Evolutionary conservation across 1,140 invertebrate genomes (phyloP), one percentile per base, ranked within the genome.

Genomic region (Wiebesia pumilae): DNA sequence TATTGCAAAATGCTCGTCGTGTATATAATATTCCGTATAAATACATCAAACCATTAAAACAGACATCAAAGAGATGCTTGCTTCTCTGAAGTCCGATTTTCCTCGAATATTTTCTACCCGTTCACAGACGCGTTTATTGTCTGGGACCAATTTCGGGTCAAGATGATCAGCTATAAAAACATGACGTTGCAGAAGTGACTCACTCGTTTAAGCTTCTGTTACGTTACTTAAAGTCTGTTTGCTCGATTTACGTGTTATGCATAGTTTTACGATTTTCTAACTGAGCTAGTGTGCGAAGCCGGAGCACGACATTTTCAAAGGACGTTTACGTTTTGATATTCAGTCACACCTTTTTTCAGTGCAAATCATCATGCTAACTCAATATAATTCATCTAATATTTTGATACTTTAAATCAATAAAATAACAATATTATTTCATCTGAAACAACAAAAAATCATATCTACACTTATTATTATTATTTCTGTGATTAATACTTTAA

Each of bases 131-230:
- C 71, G 3, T 82, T 47, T 51, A 73, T 82, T 82, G 67, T 82
- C 47, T 6, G 33, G 30, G 30, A 33, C 43, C 14, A 71, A 82
- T 82, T 82, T 82, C 73, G 24, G 81, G 67, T 82, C 81, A 82
- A 82, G 80, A 43, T 65, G 30, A 54, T 73, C 51, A 30, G 35
- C 71, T 77, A n/a, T 77, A 58, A 77, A 84, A 58, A 77, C 51
- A 77, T 73, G 43, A 75, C 71, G 82, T 58, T 65, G 69, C 40
- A 9, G 16, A 27, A 51, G 33, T 83, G 71, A 75, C 71, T 38
- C 2, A 14, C n/a, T n/a, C 71, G 35, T 33, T 71, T 71, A 33
- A 21, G 19, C 24, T 71, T 38, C 16, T 21, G n/a, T 9, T 71
- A 3, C 69, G 38, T 3, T 38, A 71, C 35, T 38, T 35, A 7